phyloP scores from a whole-genome alignment of 1,140 invertebrate genomes.

The Potamilus streckersoni region DNA sequence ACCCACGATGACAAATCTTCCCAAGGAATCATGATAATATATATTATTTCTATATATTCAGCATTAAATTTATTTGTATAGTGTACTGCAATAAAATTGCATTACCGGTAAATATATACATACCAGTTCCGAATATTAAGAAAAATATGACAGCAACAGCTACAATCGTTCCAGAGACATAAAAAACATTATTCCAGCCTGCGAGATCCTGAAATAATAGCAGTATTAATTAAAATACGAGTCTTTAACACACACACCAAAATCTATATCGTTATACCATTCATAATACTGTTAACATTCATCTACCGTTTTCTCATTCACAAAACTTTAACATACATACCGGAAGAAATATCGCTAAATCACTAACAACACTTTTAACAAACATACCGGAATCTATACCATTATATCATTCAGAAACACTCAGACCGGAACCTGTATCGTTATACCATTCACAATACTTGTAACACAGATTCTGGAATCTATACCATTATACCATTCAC shows the following conservation, averaged over 20 bases:
- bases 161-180: slow-evolving; percentile 44
- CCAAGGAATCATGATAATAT: too few species aligned
- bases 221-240: neutral
- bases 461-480: neutral
- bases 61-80: neutral
- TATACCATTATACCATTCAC: slow-evolving; percentile 12
- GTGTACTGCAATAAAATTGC: neutral
- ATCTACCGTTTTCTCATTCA: too few species aligned
- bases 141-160: slow-evolving; percentile 42
- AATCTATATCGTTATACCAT: neutral
- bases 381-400: neutral
- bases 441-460: neutral
- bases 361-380: slow-evolving; percentile 22
- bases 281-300: neutral
- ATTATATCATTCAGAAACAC: neutral
- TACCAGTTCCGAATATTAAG: slow-evolving; percentile 53
- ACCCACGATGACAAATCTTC: too few species aligned
- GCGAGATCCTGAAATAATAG: slow-evolving; percentile 17
- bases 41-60: too few species aligned
- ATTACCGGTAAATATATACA: neutral
- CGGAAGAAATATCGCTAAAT: too few species aligned
- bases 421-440: neutral
- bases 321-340: too few species aligned
- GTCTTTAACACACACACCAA: slow-evolving; percentile 15
- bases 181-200: slow-evolving; percentile 52